Base-by-base conservation (phyloP, 2,113 vertebrate genomes). In the Delphinapterus leucas region DNA sequence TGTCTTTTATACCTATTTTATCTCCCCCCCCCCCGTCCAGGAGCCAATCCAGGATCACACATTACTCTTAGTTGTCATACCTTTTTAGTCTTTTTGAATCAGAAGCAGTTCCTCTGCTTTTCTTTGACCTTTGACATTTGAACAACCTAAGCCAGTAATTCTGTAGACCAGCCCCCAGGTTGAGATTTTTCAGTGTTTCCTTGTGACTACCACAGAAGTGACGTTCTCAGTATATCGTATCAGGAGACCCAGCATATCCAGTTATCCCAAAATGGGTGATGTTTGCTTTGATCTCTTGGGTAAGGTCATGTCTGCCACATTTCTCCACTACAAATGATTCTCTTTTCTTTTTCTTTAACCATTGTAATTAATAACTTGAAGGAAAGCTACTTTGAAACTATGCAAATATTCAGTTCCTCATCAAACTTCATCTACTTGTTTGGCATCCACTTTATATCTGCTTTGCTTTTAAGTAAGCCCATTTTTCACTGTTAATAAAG, bases 381-480 rank as follows among this genome's bases (percentile, higher is more conserved):
- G 41, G 71, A n/a, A 55, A 49, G 17, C 70, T 63, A 71, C 49
- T 83, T 87, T 61, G 61, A 76, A 88, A 77, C 23, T 47, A 14
- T 36, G 23, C 11, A 85, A 70, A 88, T 73, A 60, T 47, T 9
- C 61, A 84, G 20, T 68, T 87, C 4, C 18, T 83, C 77, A 81
- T 71, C 60, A 61, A 81, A 67, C 12, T 87, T 63, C n/a, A 53
- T 87, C 36, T 7, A 67, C 21, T 60, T 63, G 26, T 70, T 88
- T 88, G 70, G 36, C 21, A 73, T 67, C 44, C 28, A 41, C 20
- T 76, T 77, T 70, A 31, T 11, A 65, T 73, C 58, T 17, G 21
- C 26, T 88, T 94, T 38, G 61, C 77, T 93, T 95, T 71, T 77
- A 96, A 91, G 71, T 31, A 89, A 86, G 11, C 4, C 76, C n/a